phyloP scores from a whole-genome alignment of 2,888 invertebrate species.

The Scaptomyza reducta region DNA sequence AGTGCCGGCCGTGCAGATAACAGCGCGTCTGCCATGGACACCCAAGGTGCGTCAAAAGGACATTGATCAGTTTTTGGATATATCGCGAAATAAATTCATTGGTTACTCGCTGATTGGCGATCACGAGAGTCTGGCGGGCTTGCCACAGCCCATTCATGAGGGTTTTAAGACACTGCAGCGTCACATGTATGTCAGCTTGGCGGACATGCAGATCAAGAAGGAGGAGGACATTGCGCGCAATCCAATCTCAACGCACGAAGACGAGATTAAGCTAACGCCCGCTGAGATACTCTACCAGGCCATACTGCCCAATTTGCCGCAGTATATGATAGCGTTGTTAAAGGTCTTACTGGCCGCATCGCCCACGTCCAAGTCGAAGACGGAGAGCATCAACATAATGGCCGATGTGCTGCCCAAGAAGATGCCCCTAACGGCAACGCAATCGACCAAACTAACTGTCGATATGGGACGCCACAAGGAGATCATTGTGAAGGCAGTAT shows the following conservation, averaged over 20 bases:
- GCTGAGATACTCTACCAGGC: conserved; percentile 96
- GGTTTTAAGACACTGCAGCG: conserved; percentile 93
- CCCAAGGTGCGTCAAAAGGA: conserved; percentile 98
- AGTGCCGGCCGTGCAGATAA: conserved; percentile 79
- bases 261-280: conserved; percentile 91
- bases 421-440: conserved; percentile 97
- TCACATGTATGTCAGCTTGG: conserved; percentile 96
- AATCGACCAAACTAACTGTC: conserved; percentile 97
- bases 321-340: conserved; percentile 98
- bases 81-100: conserved; percentile 96
- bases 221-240: conserved; percentile 96
- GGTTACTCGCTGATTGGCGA: conserved; percentile 96
- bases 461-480: conserved; percentile 99
- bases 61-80: conserved; percentile 95
- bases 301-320: conserved; percentile 97
- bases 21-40: conserved; percentile 93
- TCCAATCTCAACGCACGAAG: conserved; percentile 94
- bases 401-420: conserved; percentile 98
- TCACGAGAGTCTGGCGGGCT: conserved; percentile 94
- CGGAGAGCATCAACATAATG: conserved; percentile 99
- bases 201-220: conserved; percentile 95
- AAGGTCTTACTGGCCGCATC: conserved; percentile 99
- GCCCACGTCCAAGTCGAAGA: conserved; percentile 99
- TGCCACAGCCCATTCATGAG: conserved; percentile 98
- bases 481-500: conserved; percentile 98